Evolutionary conservation across 1,140 invertebrate species (phyloP), one percentile per base, ranked within the genome.

Genomic region (Cepaea nemoralis): DNA sequence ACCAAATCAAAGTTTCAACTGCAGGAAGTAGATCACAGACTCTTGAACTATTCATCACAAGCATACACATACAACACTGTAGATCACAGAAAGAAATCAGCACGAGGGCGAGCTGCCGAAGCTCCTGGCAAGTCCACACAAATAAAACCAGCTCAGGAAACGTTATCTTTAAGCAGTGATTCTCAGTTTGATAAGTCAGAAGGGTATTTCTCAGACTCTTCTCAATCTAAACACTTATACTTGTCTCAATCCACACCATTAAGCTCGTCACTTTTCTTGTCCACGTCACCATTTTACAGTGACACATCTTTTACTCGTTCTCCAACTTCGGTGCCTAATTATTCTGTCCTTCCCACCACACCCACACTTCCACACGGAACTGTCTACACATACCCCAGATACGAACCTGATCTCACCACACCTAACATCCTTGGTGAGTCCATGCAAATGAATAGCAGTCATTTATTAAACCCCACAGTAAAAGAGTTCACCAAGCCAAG

Each of bases 381-480:
- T 16, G 59, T 79, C n/a, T 73, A 73, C 48, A 35, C 6, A 6
- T 80, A 80, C 78, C 31, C 40, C 16, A 69, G 40, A 0, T 80
- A 80, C 35, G 78, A 80, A 35, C 78, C 78, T 1, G 42, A 67
- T n/a, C 69, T 69, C 33, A 33, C 69, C 14, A n/a, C 24, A 27
- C 16, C 78, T 16, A 80, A 10, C n/a, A 50, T 27, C 59, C 42
- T 50, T 12, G 69, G 42, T 16, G 63, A 79, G 37, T 27, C 63
- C 48, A 35, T 12, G 2, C 75, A 39, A 16, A 63, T 22, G 19
- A 63, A 16, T 22, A 39, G 39, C 50, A 77, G 75, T 24, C 50
- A 16, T 0, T 16, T 45, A 16, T 2, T 70, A 22, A 2, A 8
- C 1, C 22, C 71, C 8, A 45, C 14, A 12, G 12, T 39, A 40